Evolutionary conservation across 2,797 vertebrate genomes (phyloP).

Genomic region (Gambelia wislizenii): DNA sequence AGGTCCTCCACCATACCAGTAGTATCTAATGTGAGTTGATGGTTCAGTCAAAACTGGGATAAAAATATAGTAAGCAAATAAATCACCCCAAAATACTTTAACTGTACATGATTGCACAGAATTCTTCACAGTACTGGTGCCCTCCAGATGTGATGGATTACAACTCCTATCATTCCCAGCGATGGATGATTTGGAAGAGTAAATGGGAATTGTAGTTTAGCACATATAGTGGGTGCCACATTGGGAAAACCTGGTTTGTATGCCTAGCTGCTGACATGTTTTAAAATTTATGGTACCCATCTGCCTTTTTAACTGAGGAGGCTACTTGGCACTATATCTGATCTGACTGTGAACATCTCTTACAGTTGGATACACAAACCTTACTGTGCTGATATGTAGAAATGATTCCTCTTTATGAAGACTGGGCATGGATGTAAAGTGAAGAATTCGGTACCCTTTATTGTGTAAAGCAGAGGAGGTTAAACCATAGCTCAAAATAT

Average conservation of each 20-base stretch:
- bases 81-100: background rate
- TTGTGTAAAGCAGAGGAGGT: conserved; percentile 56
- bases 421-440: conserved; percentile 34
- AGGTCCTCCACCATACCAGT: background rate
- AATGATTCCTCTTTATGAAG: conserved; percentile 55
- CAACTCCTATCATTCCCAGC: too few species aligned
- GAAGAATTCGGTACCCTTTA: conserved; percentile 54
- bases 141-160: background rate
- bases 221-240: too few species aligned
- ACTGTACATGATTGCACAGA: background rate
- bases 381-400: conserved; percentile 53
- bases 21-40: background rate
- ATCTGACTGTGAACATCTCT: conserved; percentile 55
- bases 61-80: background rate
- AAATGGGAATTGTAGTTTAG: background rate
- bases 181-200: background rate
- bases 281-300: conserved; percentile 51
- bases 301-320: background rate
- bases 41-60: background rate
- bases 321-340: conserved; percentile 42
- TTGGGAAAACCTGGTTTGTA: too few species aligned
- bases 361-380: conserved; percentile 59
- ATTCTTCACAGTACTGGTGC: background rate
- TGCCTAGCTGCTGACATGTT: conserved; percentile 19
- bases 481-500: conserved; percentile 58